These are phyloP conservation scores for Nibea albiflora DNA, from an alignment of 2,113 vertebrate species.

Conservation along the genomic window DNA sequence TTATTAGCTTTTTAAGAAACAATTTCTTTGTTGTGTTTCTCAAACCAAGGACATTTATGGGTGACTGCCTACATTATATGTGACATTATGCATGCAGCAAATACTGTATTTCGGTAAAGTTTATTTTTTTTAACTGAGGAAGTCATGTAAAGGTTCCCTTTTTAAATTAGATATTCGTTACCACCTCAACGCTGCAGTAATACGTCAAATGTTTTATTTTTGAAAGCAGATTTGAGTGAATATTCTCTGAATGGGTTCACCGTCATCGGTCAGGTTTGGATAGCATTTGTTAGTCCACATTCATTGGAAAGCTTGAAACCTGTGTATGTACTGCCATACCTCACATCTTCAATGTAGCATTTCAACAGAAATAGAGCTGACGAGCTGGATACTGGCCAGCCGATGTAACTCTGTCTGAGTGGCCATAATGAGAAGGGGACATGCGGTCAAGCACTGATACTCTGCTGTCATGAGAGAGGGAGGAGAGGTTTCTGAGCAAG, in stretches of 20 bases:
- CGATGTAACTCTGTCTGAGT: slow-evolving; percentile 60
- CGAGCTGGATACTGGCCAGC: slow-evolving; percentile 48
- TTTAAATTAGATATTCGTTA: not conserved
- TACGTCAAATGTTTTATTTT: not conserved
- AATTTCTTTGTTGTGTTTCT: not conserved
- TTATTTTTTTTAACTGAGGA: not conserved
- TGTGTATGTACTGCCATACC: not conserved
- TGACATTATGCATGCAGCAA: slow-evolving; percentile 18
- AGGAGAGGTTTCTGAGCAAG: slow-evolving; percentile 41
- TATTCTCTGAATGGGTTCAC: not conserved
- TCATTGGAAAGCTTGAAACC: slow-evolving; percentile 34
- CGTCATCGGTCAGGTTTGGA: not conserved
- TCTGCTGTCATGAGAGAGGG: slow-evolving; percentile 41
- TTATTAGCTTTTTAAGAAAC: slow-evolving; percentile 17
- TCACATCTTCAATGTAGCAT: slow-evolving; percentile 51
- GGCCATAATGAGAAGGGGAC: slow-evolving; percentile 61
- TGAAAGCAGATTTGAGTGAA: not conserved
- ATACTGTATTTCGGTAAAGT: not conserved
- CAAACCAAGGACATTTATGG: not conserved
- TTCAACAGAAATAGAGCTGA: slow-evolving; percentile 62
- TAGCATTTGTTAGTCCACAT: not conserved
- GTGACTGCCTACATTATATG: not conserved
- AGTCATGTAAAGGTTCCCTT: not conserved
- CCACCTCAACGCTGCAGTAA: not conserved
- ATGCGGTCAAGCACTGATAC: slow-evolving; percentile 41